Evolutionary conservation across 2,888 invertebrate genomes (phyloP).

Genomic region (Chromoteleia sp.): DNA sequence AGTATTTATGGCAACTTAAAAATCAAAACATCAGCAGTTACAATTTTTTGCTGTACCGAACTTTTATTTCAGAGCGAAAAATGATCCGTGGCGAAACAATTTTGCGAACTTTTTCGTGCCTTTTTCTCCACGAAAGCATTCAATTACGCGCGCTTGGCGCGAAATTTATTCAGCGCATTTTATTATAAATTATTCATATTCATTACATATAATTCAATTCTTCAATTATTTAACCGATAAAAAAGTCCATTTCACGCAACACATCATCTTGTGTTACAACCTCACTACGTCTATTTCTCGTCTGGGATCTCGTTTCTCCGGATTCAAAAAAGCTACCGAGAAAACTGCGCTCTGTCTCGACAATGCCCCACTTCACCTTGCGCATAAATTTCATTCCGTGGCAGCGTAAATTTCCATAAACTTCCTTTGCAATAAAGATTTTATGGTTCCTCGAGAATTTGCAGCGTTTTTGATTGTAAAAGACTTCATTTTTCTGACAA

Average conservation of each 20-base stretch:
- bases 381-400: background rate
- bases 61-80: too few relatives aligned
- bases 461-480: too few relatives aligned
- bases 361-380: slow-evolving; percentile 27
- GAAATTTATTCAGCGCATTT: too few relatives aligned
- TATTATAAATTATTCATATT: slow-evolving; percentile 6
- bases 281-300: slow-evolving; percentile 35
- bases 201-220: slow-evolving; percentile 7
- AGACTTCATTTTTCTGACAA: too few relatives aligned
- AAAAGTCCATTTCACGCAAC: slow-evolving; percentile 28
- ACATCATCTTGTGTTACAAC: slow-evolving; percentile 45
- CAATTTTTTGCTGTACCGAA: too few relatives aligned
- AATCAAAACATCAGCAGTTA: too few relatives aligned
- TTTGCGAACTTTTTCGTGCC: too few relatives aligned
- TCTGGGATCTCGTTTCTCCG: slow-evolving; percentile 40
- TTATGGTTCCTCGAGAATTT: too few relatives aligned
- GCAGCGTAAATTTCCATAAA: slow-evolving; percentile 17
- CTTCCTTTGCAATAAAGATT: background rate
- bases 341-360: slow-evolving; percentile 19
- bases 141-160: too few relatives aligned
- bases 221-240: slow-evolving; percentile 16
- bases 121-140: too few relatives aligned
- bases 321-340: slow-evolving; percentile 35
- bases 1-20: background rate
- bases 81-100: too few relatives aligned